Percentiles rank a stretch among this genome's conserved stretches.
These are phyloP conservation scores for Leptobrachium ailaonicum DNA, from an alignment of 2,113 vertebrate species.

Conservation along the genomic window DNA sequence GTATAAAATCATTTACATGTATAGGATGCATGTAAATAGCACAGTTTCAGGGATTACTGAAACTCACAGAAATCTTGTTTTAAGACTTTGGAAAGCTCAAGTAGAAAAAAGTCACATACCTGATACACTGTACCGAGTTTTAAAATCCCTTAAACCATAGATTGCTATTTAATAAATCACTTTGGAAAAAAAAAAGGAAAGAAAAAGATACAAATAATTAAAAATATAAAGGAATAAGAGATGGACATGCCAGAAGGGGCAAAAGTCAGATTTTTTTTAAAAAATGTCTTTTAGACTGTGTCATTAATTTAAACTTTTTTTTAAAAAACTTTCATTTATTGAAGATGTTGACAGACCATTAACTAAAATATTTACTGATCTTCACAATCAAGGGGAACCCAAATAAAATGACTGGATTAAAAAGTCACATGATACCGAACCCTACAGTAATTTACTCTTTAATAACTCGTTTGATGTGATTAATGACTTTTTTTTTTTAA, in stretches of 20 bases:
- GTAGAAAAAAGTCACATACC: constrained; percentile 69
- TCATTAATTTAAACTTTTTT: no score
- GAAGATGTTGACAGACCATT: no score
- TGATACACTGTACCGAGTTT: constrained; percentile 72
- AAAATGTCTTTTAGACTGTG: no score
- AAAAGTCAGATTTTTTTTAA: not conserved
- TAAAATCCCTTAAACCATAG: constrained; percentile 61
- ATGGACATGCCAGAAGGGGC: not conserved
- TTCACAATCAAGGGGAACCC: no score
- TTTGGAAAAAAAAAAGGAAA: not conserved
- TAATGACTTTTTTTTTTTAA: no score
- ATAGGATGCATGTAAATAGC: constrained; percentile 79
- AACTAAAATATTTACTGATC: no score
- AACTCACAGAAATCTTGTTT: constrained; percentile 76
- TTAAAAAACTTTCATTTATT: no score
- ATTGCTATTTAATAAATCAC: not conserved
- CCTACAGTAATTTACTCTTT: no score
- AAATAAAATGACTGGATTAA: no score
- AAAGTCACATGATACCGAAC: no score
- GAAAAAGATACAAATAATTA: no score
- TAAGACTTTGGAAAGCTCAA: constrained; percentile 79
- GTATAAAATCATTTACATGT: constrained; percentile 81
- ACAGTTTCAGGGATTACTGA: constrained; percentile 75
- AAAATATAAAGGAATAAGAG: not conserved
- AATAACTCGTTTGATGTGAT: no score